These are phyloP conservation scores for Cosmorhoe ocellata DNA, from an alignment of 2,888 invertebrate species.

Conservation along the genomic window DNA sequence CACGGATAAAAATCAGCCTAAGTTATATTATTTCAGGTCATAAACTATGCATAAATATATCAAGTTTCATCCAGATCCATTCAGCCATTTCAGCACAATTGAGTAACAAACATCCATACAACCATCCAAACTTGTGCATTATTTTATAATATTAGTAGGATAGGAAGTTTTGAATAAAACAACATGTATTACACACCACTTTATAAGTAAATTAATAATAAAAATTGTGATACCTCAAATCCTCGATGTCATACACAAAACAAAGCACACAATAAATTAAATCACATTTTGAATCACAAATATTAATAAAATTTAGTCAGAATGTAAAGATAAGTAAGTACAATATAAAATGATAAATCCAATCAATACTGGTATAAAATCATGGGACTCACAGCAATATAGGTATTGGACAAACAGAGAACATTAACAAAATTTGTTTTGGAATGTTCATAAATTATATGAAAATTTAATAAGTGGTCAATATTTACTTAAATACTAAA, in stretches of 20 bases:
- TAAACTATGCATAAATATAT: too few relatives aligned
- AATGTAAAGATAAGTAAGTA: slow-evolving; percentile 21
- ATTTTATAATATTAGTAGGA: too few relatives aligned
- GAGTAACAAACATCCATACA: too few relatives aligned
- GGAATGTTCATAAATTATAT: slow-evolving; percentile 22
- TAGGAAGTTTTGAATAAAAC: slow-evolving; percentile 12
- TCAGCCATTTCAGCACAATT: too few relatives aligned
- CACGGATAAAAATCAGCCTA: too few relatives aligned
- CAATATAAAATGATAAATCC: slow-evolving; percentile 1
- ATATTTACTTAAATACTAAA: slow-evolving; percentile 1
- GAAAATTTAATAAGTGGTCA: not conserved
- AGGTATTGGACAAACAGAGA: not conserved
- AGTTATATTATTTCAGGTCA: too few relatives aligned
- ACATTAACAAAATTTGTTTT: slow-evolving; percentile 12
- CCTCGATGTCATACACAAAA: slow-evolving; percentile 12
- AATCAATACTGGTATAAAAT: slow-evolving; percentile 43
- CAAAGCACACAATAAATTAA: slow-evolving; percentile 19
- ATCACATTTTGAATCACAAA: slow-evolving; percentile 32
- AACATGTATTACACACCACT: slow-evolving; percentile 30
- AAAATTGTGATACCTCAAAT: slow-evolving; percentile 14
- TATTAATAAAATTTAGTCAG: slow-evolving; percentile 17
- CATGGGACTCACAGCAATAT: slow-evolving; percentile 40
- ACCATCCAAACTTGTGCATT: too few relatives aligned
- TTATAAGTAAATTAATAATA: slow-evolving; percentile 28
- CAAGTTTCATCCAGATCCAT: too few relatives aligned